Base-by-base conservation (phyloP, 2,113 vertebrate species). In the Lophura nycthemera region DNA sequence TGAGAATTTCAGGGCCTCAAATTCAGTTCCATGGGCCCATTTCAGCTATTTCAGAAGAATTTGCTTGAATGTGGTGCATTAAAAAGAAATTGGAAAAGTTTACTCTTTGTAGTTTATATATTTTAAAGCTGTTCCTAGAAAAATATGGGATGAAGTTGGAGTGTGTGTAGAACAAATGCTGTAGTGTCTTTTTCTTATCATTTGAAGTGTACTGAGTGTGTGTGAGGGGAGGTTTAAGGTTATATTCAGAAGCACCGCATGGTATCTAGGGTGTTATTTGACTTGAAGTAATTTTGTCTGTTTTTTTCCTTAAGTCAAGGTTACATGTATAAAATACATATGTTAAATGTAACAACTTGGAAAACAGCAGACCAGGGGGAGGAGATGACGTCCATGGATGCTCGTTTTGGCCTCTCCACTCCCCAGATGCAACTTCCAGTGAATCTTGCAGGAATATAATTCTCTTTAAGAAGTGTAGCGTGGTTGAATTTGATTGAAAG, bases 1-100 rank as follows among this genome's bases (percentile, higher is more conserved):
- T 81, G 84, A 84, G 9, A 50, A 25, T 84, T 47, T 82, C 78
- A 64, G 50, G 10, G n/a, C 15, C 10, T 21, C 29, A 48, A 54
- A 47, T 76, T 92, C 72, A 89, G 40, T 75, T 80, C 67, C 87
- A 70, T 13, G 11, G 29, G 40, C 11, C 61, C 21, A 5, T 89
- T 88, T 90, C 52, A 59, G 64, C 14, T 88, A 73, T 90, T 88
- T 94, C 60, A 88, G 57, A 90, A 66, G 17, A 75, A 56, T 47
- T 25, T 40, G 10, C 61, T 70, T 10, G 61, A 81, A 82, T 7
- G 29, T 59, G 20, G 27, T 61, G 36, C 90, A 77, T 94, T 57
- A 95, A 86, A 95, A 67, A 21, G 52, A 45, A 57, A 6, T 2
- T 94, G 65, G 71, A 88, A 90, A 92, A 48, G 36, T 48, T 95